Evolutionary conservation across 2,113 vertebrate species (phyloP).

Genomic region (Neodon shergylaensis): DNA sequence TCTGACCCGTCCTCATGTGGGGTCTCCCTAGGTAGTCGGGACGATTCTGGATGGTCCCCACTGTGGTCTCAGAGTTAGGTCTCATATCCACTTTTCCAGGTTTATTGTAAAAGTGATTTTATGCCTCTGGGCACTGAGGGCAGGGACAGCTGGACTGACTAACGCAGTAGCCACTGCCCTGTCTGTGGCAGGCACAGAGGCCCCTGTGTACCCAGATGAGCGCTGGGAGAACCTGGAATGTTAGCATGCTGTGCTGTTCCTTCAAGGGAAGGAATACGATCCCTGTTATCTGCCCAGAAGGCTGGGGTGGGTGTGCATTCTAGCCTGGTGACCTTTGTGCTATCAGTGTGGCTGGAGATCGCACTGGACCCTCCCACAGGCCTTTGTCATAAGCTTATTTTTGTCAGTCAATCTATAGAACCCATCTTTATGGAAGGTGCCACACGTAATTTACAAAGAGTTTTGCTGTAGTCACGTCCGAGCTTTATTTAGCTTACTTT

Average conservation of each 20-base stretch:
- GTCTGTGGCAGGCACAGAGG: neutral
- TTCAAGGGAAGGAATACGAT: neutral
- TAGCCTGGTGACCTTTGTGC: neutral
- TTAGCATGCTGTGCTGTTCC: neutral
- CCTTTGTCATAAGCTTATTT: neutral
- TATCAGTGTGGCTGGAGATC: neutral
- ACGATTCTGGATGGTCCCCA: rapidly evolving
- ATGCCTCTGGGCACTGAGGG: neutral
- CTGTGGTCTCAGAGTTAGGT: neutral
- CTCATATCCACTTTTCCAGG: neutral
- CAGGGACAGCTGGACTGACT: too few relatives aligned
- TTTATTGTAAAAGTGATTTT: neutral
- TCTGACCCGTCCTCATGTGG: rapidly evolving
- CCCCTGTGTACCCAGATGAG: neutral
- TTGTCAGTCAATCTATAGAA: neutral
- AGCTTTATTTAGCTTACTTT: neutral
- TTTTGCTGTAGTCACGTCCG: neutral
- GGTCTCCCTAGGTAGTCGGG: neutral
- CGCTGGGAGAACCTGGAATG: neutral
- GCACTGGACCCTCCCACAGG: neutral
- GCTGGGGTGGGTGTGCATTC: neutral
- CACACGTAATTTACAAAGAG: neutral
- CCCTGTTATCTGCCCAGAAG: neutral
- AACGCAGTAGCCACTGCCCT: too few relatives aligned
- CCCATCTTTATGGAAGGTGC: neutral